These are phyloP conservation scores for Nomada fabriciana DNA, from an alignment of 2,888 invertebrate species.

Conservation along the genomic window DNA sequence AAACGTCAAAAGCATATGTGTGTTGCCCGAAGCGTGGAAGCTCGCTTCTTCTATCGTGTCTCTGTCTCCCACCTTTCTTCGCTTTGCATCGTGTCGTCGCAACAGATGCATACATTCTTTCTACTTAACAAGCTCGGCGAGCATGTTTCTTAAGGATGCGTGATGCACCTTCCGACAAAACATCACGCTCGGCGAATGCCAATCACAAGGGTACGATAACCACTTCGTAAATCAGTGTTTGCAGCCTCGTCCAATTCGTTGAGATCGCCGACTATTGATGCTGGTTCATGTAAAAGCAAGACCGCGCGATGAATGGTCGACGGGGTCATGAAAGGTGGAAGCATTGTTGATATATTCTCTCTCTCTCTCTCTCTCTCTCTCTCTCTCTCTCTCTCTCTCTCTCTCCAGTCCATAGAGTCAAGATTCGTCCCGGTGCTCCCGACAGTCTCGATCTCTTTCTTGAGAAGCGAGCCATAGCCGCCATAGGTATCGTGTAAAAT, in stretches of 20 bases:
- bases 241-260: conserved; percentile 1
- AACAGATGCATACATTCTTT: background rate
- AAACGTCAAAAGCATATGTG: conserved; percentile 81
- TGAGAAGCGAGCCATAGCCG: conserved; percentile 7
- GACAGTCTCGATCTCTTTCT: conserved; percentile 17
- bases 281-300: conserved; percentile 11
- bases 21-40: conserved; percentile 51
- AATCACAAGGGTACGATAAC: conserved; percentile 24
- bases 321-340: conserved; percentile 7
- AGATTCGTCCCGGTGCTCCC: conserved; percentile 23
- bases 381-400: conserved; percentile 1
- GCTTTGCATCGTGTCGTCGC: background rate
- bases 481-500: conserved; percentile 39
- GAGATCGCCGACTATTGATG: background rate
- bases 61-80: conserved; percentile 6
- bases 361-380: background rate
- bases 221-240: conserved; percentile 16
- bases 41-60: conserved; percentile 41
- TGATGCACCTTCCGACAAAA: conserved; percentile 9
- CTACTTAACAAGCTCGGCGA: background rate
- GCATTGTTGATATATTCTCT: conserved; percentile 41
- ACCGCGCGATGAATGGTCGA: conserved; percentile 28
- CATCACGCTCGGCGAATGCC: conserved; percentile 17
- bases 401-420: background rate
- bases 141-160: background rate